Evolutionary conservation across 1,140 invertebrate genomes (phyloP), one percentile per base, ranked within the genome.

Genomic region (Drosophila eugracilis): DNA sequence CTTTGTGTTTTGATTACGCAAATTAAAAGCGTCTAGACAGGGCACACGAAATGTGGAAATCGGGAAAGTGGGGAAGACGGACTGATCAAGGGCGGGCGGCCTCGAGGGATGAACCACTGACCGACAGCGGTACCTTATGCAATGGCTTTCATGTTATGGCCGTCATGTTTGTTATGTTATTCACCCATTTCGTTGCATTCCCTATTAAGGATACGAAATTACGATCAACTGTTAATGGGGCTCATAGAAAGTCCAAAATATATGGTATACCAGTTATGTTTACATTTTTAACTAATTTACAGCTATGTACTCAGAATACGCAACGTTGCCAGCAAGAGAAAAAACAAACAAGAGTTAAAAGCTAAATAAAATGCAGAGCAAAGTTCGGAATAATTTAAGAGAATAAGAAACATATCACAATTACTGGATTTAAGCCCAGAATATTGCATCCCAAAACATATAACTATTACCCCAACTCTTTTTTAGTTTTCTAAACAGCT

Each of bases 1-100:
- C 66, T 83, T 85, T 85, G 75, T 80, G 59, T 81, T 85, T 86
- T 85, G 81, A 85, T 85, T 85, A 85, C 77, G 81, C 81, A 85
- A 85, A 86, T 86, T 85, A 75, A 85, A 85, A 72, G 73, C 81
- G 81, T 85, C 81, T 85, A 85, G 81, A 80, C 77, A 53, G 30
- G 42, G 36, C 52, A 67, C 36, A 28, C 59, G 59, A 32, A 15
- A 7, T 21, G 21, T 39, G 37, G 36, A 39, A 58, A 62, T 6
- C 14, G 15, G 7, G 6, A 5, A 1, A 7, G 15, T 17, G 7
- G 30, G 30, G 10, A 17, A 9, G 59, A n/a, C n/a, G 69, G 58
- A 50, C 5, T 24, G 17, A 17, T 22, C 21, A 37, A 32, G 26
- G 39, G 37, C 34, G 15, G 12, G 21, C 10, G 10, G 22, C 15